Percentiles rank a stretch among this genome's conserved stretches.
Evolutionary conservation across 2,113 vertebrate genomes (phyloP).

Genomic region (Macaca mulatta): DNA sequence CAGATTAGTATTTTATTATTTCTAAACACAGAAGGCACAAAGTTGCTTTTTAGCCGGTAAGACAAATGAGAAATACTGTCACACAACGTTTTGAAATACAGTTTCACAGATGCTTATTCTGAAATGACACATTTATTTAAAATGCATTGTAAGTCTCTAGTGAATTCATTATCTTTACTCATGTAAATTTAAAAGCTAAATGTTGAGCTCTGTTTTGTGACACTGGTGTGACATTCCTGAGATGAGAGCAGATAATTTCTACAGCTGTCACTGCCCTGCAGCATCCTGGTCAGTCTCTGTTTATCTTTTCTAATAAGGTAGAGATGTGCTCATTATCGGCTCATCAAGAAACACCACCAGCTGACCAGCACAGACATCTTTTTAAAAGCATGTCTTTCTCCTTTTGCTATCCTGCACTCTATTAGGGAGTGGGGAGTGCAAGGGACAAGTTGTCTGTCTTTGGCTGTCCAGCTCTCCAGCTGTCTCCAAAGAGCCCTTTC

Average conservation of each 20-base stretch:
- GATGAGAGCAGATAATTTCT: background rate
- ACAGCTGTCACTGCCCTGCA: background rate
- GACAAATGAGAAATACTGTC: background rate
- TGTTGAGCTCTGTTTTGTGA: background rate
- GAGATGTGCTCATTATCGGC: slow-evolving; percentile 29
- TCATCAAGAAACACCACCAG: background rate
- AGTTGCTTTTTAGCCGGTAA: background rate
- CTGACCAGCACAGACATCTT: background rate
- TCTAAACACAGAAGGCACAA: background rate
- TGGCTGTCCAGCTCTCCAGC: background rate
- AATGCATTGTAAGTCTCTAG: background rate
- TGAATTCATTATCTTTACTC: slow-evolving; percentile 19
- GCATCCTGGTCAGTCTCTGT: background rate
- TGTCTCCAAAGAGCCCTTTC: background rate
- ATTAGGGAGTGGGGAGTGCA: background rate
- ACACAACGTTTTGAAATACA: background rate
- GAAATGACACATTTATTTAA: slow-evolving; percentile 20
- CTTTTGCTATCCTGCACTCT: background rate
- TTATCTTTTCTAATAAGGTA: slow-evolving; percentile 27
- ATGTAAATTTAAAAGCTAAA: background rate
- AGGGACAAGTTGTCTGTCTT: background rate
- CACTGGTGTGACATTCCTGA: background rate
- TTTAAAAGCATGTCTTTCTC: slow-evolving; percentile 35
- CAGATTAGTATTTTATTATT: background rate
- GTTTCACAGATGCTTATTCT: background rate